phyloP scores from a whole-genome alignment of 2,888 invertebrate genomes.

The Drosophila kanekoi region DNA sequence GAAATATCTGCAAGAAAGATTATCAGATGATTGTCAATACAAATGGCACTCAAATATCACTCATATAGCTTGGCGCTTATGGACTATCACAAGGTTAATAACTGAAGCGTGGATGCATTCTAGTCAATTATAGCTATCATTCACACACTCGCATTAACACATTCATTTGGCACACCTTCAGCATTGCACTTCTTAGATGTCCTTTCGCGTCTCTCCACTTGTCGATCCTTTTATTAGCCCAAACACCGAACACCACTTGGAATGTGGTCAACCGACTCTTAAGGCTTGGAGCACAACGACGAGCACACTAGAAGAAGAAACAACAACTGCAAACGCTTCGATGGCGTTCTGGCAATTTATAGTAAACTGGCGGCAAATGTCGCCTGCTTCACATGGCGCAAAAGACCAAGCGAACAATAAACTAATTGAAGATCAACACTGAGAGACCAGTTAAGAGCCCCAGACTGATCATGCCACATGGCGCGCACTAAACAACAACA shows the following conservation, averaged over 20 bases:
- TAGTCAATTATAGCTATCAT: background rate
- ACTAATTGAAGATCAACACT: constrained; percentile 74
- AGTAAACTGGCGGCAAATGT: constrained; percentile 77
- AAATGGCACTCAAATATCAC: background rate
- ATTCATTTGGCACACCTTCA: constrained; percentile 69
- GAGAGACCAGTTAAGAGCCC: constrained; percentile 36
- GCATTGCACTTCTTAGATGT: constrained; percentile 70
- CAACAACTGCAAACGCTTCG: constrained; percentile 71
- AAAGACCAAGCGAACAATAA: constrained; percentile 72
- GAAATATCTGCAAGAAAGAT: constrained; percentile 62
- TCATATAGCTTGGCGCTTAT: no score
- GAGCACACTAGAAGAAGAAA: constrained; percentile 58
- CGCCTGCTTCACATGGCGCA: constrained; percentile 81
- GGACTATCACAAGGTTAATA: no score
- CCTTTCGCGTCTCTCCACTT: constrained; percentile 53
- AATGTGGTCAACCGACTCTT: constrained; percentile 45
- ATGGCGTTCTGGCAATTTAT: constrained; percentile 68
- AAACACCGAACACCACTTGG: constrained; percentile 53
- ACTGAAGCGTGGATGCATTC: no score
- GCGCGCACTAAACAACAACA: constrained; percentile 36
- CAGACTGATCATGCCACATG: constrained; percentile 71
- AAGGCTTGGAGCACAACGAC: constrained; percentile 45
- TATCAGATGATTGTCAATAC: background rate
- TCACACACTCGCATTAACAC: background rate
- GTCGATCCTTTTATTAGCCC: constrained; percentile 45